phyloP scores from a whole-genome alignment of 2,113 vertebrate genomes.

The Willisornis vidua region DNA sequence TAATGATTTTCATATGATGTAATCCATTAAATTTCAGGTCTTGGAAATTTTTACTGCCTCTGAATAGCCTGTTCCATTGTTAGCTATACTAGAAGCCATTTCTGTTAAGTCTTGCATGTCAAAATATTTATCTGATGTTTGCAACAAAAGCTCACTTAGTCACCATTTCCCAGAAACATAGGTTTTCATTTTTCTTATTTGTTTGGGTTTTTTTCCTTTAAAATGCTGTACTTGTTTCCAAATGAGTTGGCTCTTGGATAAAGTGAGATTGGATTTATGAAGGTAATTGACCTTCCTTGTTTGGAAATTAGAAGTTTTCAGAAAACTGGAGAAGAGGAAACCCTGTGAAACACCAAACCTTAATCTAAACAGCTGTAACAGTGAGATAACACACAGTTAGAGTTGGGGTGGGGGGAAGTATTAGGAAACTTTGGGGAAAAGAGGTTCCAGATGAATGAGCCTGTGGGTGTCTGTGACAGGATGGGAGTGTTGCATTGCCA shows the following conservation, averaged over 20 bases:
- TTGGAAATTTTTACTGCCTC: background rate
- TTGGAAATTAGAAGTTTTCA: background rate
- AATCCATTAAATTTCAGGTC: background rate
- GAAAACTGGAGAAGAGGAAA: background rate
- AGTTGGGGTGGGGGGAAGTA: background rate
- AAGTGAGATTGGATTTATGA: background rate
- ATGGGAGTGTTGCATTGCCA: background rate
- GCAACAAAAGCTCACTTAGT: background rate
- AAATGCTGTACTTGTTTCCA: background rate
- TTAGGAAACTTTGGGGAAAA: background rate
- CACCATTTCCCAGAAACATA: background rate
- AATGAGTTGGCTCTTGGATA: background rate
- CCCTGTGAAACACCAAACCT: background rate
- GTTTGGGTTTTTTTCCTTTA: background rate
- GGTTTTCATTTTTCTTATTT: background rate
- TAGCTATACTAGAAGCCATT: background rate
- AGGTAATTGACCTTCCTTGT: background rate
- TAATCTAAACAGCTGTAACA: background rate
- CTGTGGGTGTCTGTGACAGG: background rate
- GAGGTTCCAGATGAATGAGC: background rate
- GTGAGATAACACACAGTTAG: background rate
- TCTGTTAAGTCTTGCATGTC: background rate
- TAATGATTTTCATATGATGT: background rate
- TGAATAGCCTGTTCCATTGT: background rate
- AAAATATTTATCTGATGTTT: slow-evolving; percentile 15